These are phyloP conservation scores for Mobula hypostoma DNA, from an alignment of 2,113 vertebrate genomes.

Conservation along the genomic window DNA sequence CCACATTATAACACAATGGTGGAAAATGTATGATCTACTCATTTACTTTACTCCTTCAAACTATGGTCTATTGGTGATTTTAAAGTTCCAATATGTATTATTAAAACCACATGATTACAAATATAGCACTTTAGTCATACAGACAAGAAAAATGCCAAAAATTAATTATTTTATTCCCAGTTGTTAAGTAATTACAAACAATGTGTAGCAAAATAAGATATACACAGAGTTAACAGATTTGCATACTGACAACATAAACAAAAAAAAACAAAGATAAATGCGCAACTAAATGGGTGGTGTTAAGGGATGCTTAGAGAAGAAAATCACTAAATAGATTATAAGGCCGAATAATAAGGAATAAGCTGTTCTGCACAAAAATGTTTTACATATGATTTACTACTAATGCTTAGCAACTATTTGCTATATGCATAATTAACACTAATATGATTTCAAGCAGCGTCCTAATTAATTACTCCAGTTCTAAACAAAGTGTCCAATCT, in stretches of 20 bases:
- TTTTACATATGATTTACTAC: neutral
- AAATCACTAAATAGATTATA: neutral
- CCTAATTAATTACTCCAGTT: slow-evolving; percentile 3
- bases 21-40: neutral
- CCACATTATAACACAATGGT: neutral
- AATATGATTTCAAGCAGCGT: neutral
- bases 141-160: neutral
- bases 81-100: neutral
- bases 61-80: neutral
- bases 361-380: neutral
- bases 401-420: neutral
- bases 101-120: neutral
- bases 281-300: neutral
- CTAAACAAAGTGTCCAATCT: neutral
- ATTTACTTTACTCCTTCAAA: neutral
- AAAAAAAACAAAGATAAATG: neutral
- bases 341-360: neutral
- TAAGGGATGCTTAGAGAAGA: neutral
- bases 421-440: neutral
- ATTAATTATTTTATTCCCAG: neutral
- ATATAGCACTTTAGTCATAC: neutral
- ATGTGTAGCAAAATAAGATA: neutral
- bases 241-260: neutral
- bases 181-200: neutral
- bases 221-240: neutral